These are phyloP conservation scores for Aquatica leii DNA, from an alignment of 2,888 invertebrate genomes.

Conservation along the genomic window DNA sequence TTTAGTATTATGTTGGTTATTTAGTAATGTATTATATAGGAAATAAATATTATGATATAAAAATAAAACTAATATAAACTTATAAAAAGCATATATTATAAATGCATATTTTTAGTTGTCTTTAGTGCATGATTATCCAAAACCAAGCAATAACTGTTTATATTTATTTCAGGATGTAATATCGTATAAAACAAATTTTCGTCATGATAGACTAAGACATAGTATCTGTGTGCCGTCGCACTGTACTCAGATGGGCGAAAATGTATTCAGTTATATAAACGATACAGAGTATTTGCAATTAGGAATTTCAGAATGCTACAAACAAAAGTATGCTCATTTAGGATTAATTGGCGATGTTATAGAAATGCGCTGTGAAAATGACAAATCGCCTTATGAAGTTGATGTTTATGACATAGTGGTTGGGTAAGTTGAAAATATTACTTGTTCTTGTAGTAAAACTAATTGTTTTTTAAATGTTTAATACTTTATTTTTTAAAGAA, in stretches of 20 bases:
- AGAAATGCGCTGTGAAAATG: slow-evolving; percentile 45
- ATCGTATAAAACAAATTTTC: slow-evolving; percentile 45
- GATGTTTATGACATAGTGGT: slow-evolving; percentile 44
- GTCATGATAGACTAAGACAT: slow-evolving; percentile 49
- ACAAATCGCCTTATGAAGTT: slow-evolving; percentile 32
- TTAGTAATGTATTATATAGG: no score
- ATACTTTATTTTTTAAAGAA: no score
- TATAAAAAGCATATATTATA: no score
- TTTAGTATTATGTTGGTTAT: no score
- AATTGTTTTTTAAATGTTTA: no score
- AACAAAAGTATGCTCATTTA: slow-evolving; percentile 39
- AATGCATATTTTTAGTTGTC: no score
- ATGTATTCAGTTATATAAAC: slow-evolving; percentile 2
- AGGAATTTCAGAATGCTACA: slow-evolving; percentile 43
- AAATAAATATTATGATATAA: no score
- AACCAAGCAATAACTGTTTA: no score
- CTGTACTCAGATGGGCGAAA: slow-evolving; percentile 35
- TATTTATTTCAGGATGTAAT: slow-evolving; percentile 47
- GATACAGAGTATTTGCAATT: slow-evolving; percentile 9
- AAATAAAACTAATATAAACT: no score
- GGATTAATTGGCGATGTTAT: slow-evolving; percentile 44
- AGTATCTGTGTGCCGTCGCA: slow-evolving; percentile 48
- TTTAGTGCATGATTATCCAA: no score
- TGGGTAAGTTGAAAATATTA: slow-evolving; percentile 48
- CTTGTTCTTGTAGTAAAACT: no score